A percentile compares a stretch with the other conserved stretches of the same genome.
phyloP scores from a whole-genome alignment of 2,113 vertebrate genomes.

The Dendropsophus ebraccatus region DNA sequence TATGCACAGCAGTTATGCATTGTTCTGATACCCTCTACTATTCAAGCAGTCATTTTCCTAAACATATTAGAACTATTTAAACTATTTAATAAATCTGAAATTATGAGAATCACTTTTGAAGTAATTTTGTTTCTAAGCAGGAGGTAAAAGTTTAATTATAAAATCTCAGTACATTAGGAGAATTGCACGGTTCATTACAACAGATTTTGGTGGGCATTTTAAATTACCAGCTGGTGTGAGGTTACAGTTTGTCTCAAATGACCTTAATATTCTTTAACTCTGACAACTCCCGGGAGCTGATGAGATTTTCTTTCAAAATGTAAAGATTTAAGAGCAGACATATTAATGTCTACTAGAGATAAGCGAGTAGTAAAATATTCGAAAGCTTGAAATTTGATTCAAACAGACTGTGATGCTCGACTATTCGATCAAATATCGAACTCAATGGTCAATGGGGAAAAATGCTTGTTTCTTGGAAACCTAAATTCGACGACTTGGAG shows the following conservation, averaged over 20 bases:
- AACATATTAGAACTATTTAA: conserved; percentile 55
- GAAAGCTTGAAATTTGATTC: no score
- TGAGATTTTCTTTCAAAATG: background rate
- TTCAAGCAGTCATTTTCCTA: background rate
- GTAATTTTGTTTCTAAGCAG: conserved; percentile 67
- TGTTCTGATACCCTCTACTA: background rate
- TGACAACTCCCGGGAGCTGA: conserved; percentile 25
- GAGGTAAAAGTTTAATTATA: conserved; percentile 71
- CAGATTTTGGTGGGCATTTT: conserved; percentile 66
- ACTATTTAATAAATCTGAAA: conserved; percentile 61
- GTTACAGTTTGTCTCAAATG: conserved; percentile 59
- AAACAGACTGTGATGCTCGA: no score
- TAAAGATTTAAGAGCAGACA: background rate
- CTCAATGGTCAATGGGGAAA: no score
- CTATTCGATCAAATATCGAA: no score
- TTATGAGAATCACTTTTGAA: conserved; percentile 60
- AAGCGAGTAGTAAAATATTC: no score
- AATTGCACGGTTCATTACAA: conserved; percentile 68
- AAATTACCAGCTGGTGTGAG: conserved; percentile 65
- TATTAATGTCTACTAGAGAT: background rate
- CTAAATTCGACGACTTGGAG: no score
- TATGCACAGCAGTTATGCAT: background rate
- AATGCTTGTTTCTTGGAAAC: no score
- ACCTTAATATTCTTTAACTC: conserved; percentile 62
- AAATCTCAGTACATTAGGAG: conserved; percentile 69